A percentile compares a stretch with the other conserved stretches of the same genome.
These are phyloP conservation scores for Bufo bufo DNA, from an alignment of 2,113 vertebrate species.

Conservation along the genomic window DNA sequence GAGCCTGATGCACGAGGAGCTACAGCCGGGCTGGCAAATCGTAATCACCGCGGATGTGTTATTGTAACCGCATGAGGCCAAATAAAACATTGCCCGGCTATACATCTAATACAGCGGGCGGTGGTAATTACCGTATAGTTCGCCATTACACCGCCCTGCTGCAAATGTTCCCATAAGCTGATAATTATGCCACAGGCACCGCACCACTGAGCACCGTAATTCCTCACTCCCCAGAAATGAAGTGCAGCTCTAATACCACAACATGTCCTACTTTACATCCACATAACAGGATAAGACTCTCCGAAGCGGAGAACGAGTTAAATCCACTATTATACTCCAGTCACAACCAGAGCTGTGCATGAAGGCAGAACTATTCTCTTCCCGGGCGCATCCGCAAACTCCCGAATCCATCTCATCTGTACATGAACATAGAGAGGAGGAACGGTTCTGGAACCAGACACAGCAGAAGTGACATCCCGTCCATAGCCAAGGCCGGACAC, in stretches of 20 bases:
- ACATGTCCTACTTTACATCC: not conserved
- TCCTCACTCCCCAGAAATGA: not conserved
- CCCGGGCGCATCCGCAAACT: no score
- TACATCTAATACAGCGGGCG: not conserved
- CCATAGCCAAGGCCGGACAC: no score
- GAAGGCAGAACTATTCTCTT: no score
- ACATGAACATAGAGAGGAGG: no score
- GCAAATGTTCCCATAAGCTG: not conserved
- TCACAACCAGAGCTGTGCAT: not conserved
- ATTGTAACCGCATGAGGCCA: not conserved
- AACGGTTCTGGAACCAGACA: no score
- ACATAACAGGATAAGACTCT: not conserved
- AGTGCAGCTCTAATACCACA: not conserved
- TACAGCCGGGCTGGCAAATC: not conserved
- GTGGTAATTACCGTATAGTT: not conserved
- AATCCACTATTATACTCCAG: not conserved
- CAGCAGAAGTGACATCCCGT: no score
- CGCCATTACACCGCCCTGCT: not conserved
- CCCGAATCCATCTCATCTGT: no score
- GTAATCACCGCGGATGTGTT: not conserved
- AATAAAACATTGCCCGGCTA: not conserved
- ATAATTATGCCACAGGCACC: not conserved
- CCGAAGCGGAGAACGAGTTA: not conserved
- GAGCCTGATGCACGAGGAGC: not conserved
- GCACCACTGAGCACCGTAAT: not conserved